These are phyloP conservation scores for Agriotes lineatus DNA, from an alignment of 2,888 invertebrate species.

Conservation along the genomic window DNA sequence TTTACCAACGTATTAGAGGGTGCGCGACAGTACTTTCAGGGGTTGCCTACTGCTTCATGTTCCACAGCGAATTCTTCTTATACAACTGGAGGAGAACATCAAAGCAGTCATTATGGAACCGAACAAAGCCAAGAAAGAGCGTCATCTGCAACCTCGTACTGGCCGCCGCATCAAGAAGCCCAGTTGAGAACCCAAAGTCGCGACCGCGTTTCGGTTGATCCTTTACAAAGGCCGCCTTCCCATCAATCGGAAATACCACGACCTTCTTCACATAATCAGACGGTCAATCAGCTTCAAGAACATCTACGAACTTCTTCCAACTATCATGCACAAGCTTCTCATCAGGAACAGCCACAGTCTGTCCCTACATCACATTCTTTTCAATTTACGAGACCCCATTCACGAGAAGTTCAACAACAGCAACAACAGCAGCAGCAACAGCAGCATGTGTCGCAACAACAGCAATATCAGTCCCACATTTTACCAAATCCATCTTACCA, in stretches of 20 bases:
- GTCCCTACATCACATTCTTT: slow-evolving; percentile 57
- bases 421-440: slow-evolving; percentile 42
- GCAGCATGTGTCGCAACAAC: too few species aligned
- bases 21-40: slow-evolving; percentile 86
- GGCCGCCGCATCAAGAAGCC: slow-evolving; percentile 44
- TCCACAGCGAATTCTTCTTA: slow-evolving; percentile 59
- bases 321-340: slow-evolving; percentile 39
- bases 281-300: slow-evolving; percentile 33
- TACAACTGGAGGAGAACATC: slow-evolving; percentile 34
- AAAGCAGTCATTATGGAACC: slow-evolving; percentile 27
- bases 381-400: slow-evolving; percentile 67
- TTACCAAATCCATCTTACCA: slow-evolving; percentile 50
- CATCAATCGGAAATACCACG: slow-evolving; percentile 44
- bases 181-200: slow-evolving; percentile 42
- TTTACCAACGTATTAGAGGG: slow-evolving; percentile 86
- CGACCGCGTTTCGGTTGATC: slow-evolving; percentile 31
- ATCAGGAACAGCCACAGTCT: slow-evolving; percentile 36
- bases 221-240: slow-evolving; percentile 33
- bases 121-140: slow-evolving; percentile 40
- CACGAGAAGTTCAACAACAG: slow-evolving; percentile 51
- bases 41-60: slow-evolving; percentile 73
- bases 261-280: slow-evolving; percentile 42
- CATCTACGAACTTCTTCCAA: slow-evolving; percentile 39
- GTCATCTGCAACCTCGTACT: slow-evolving; percentile 36
- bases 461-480: slow-evolving; percentile 50